phyloP scores from a whole-genome alignment of 2,888 invertebrate species.

The Microplitis deprimator region DNA sequence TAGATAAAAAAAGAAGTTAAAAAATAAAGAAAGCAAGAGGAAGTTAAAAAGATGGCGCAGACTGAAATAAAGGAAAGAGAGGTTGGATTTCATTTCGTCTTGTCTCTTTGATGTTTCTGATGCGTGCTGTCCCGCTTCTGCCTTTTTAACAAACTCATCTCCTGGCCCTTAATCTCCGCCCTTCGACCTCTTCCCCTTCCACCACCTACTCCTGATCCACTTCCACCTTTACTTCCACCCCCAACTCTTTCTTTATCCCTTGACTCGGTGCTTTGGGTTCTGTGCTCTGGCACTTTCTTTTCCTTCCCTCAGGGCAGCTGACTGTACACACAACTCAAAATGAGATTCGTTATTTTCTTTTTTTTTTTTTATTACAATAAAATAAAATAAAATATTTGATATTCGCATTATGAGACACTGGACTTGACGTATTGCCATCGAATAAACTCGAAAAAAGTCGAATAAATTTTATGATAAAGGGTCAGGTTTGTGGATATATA shows the following conservation, averaged over 20 bases:
- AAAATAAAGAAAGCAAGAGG: slow-evolving; percentile 26
- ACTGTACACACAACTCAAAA: slow-evolving; percentile 4
- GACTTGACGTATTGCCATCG: slow-evolving; percentile 33
- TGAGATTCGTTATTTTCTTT: slow-evolving; percentile 5
- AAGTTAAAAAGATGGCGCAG: slow-evolving; percentile 25
- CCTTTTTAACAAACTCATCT: slow-evolving; percentile 73
- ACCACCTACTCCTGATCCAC: slow-evolving; percentile 56
- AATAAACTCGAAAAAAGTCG: slow-evolving; percentile 15
- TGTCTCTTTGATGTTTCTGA: slow-evolving; percentile 72
- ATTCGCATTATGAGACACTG: slow-evolving; percentile 28
- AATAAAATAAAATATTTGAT: neutral
- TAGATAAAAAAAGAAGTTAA: slow-evolving; percentile 37
- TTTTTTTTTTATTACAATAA: slow-evolving; percentile 7
- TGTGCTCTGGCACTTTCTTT: slow-evolving; percentile 44
- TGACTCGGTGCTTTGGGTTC: neutral
- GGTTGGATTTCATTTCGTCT: slow-evolving; percentile 72
- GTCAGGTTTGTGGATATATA: too few relatives aligned
- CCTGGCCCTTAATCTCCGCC: slow-evolving; percentile 71
- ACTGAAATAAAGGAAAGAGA: slow-evolving; percentile 52
- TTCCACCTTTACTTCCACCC: slow-evolving; percentile 48
- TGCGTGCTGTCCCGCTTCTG: slow-evolving; percentile 72
- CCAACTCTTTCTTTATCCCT: slow-evolving; percentile 18
- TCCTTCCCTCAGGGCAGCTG: slow-evolving; percentile 33
- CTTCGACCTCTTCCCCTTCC: slow-evolving; percentile 58
- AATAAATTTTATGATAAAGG: too few relatives aligned